A percentile compares a stretch with the other conserved stretches of the same genome.
Evolutionary conservation across 2,797 vertebrate genomes (phyloP).

Genomic region (Lates japonicus): DNA sequence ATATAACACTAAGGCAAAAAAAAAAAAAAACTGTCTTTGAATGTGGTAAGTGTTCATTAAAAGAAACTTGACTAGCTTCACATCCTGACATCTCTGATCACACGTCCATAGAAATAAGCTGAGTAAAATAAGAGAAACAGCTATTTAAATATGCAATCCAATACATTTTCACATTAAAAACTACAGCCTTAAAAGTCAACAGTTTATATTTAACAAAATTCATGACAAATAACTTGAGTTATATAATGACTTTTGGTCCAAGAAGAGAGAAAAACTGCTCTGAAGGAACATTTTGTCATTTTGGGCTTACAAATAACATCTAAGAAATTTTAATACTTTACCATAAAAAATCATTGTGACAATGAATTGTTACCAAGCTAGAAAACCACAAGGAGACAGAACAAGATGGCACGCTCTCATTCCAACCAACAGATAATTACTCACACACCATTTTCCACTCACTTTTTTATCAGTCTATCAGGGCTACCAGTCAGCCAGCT

Average conservation of each 20-base stretch:
- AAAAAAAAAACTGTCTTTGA: not conserved
- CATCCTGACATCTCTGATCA: not conserved
- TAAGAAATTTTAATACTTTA: too few species aligned
- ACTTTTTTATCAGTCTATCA: not conserved
- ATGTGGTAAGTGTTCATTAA: not conserved
- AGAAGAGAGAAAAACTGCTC: not conserved
- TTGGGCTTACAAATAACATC: not conserved
- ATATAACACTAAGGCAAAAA: not conserved
- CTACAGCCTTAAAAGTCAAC: not conserved
- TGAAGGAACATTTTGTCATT: not conserved
- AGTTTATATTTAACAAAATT: not conserved
- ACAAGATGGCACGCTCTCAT: not conserved
- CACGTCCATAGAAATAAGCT: not conserved
- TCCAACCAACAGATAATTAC: not conserved
- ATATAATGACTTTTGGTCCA: not conserved
- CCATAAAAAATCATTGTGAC: too few species aligned
- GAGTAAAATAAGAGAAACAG: not conserved
- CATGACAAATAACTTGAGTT: too few species aligned
- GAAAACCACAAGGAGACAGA: not conserved
- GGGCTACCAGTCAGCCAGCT: not conserved
- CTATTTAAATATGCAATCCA: not conserved
- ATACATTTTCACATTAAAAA: not conserved
- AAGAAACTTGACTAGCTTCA: not conserved
- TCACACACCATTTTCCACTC: not conserved
- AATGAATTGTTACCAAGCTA: not conserved